A percentile compares a stretch with the other conserved stretches of the same genome.
Evolutionary conservation across 1,140 invertebrate species (phyloP).

Genomic region (Lamellibrachia luymesi): DNA sequence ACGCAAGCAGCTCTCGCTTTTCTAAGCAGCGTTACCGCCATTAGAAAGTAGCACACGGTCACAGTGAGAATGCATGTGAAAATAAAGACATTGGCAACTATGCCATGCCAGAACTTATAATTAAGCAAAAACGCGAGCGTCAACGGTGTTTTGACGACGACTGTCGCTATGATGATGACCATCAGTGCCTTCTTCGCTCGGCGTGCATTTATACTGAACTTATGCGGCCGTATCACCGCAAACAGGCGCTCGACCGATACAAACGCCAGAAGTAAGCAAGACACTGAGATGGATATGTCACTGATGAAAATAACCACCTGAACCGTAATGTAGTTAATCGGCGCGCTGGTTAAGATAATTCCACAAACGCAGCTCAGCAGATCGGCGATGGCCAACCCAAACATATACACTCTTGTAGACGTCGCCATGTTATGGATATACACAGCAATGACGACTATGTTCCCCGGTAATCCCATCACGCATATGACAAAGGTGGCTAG

Average conservation of each 20-base stretch:
- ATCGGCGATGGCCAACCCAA: background rate
- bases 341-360: background rate
- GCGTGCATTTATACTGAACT: background rate
- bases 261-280: background rate
- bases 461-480: background rate
- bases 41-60: background rate
- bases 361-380: background rate
- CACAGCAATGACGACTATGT: background rate
- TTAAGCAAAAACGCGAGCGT: background rate
- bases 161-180: background rate
- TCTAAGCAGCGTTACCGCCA: background rate
- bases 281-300: background rate
- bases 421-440: background rate
- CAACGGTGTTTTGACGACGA: background rate
- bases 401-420: background rate
- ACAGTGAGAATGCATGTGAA: background rate
- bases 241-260: background rate
- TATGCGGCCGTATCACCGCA: background rate
- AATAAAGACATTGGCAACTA: background rate
- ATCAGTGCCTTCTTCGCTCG: background rate
- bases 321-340: background rate
- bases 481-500: background rate
- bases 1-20: background rate
- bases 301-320: background rate
- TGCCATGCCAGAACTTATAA: background rate